Percentiles rank a stretch among this genome's conserved stretches.
Evolutionary conservation across 2,113 vertebrate genomes (phyloP).

Genomic region (Centropristis striata): DNA sequence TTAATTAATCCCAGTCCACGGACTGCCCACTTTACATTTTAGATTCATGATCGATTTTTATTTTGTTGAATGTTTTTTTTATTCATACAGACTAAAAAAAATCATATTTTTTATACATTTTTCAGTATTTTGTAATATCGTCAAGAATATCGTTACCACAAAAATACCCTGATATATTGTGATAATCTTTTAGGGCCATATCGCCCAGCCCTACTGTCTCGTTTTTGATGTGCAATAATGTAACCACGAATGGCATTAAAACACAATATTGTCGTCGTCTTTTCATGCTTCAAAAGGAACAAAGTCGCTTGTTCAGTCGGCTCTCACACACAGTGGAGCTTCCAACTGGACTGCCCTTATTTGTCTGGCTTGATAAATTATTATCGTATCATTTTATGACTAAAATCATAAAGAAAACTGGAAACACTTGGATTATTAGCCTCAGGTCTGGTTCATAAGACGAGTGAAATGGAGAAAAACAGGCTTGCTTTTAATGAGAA

Average conservation of each 20-base stretch:
- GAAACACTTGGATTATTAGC: constrained; percentile 52
- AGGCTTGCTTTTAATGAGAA: constrained; percentile 75
- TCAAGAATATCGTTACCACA: too few species aligned
- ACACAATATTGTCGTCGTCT: background rate
- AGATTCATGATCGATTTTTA: too few species aligned
- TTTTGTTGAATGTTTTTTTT: too few species aligned
- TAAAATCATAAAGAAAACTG: constrained; percentile 58
- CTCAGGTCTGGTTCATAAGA: constrained; percentile 56
- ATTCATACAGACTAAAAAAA: too few species aligned
- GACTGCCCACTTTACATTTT: too few species aligned
- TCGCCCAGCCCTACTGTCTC: too few species aligned
- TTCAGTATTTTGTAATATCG: too few species aligned
- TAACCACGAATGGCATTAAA: constrained; percentile 10
- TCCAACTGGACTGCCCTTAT: constrained; percentile 40
- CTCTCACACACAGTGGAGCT: constrained; percentile 9
- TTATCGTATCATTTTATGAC: constrained; percentile 64
- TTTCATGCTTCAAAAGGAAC: constrained; percentile 24
- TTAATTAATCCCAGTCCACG: too few species aligned
- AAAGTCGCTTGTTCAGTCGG: constrained; percentile 20
- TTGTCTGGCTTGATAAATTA: constrained; percentile 63
- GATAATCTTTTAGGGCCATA: too few species aligned
- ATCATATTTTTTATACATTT: too few species aligned
- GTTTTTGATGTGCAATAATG: constrained; percentile 4
- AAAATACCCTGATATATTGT: too few species aligned
- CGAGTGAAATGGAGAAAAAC: constrained; percentile 55